Base-by-base conservation (phyloP, 2,113 vertebrate genomes). In the Callocephalon fimbriatum region DNA sequence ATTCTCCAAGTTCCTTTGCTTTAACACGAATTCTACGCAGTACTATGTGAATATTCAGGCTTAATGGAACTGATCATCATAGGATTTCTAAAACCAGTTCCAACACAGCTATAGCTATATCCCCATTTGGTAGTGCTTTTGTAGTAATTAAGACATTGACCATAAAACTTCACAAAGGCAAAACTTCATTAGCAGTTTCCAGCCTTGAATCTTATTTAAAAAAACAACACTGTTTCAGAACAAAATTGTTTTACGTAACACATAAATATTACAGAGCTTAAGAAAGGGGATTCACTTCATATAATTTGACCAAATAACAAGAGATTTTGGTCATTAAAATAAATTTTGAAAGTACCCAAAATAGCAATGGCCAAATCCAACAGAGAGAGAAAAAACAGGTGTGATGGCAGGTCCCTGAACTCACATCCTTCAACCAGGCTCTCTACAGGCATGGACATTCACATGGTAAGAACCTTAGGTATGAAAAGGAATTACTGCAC, bases 151-250 rank as follows among this genome's bases (percentile, higher is more conserved):
- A 62, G 7, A 95, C 5, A 1, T 65, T 93, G 71, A 89, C 56
- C 45, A 77, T 48, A 75, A 51, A 84, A 82, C 29, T 66, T 65
- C 12, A 86, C 17, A 44, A 92, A 93, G 12, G 44, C 79, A 72
- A 91, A 96, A 79, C 42, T 65, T 68, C 10, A 21, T 27, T 68
- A 88, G 68, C 15, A 73, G 16, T 77, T 65, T 91, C 74, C 65
- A 77, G 87, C 47, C 31, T 67, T 67, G n/a, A 87, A 70, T 51
- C 22, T 76, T 86, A 78, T 18, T 80, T 78, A 14, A 38, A 81
- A 75, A 82, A 81, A 66, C 44, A 96, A 96, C 40, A 89, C 90
- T 82, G 72, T 58, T 93, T 92, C 23, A 92, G 81, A 87, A 15
- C 75, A 31, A 75, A 88, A 17, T 68, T 90, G n/a, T 27, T 90